phyloP scores from a whole-genome alignment of 2,888 invertebrate species.

The Salticus scenicus region DNA sequence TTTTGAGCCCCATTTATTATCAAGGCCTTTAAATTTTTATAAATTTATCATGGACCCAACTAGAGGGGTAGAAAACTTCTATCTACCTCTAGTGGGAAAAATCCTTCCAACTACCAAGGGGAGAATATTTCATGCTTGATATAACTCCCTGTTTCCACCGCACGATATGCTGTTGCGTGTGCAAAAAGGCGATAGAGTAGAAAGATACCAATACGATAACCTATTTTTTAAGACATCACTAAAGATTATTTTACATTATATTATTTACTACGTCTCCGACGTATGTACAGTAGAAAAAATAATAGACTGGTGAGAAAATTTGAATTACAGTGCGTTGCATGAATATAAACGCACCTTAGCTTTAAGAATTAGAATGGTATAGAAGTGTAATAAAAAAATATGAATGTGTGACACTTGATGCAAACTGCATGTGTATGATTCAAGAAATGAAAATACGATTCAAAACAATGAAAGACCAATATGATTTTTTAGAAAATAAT shows the following conservation, averaged over 20 bases:
- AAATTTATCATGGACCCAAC: too few species aligned
- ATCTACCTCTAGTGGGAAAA: background rate
- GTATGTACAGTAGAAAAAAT: background rate
- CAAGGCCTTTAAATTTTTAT: too few species aligned
- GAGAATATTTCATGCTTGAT: background rate
- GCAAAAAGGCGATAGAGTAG: background rate
- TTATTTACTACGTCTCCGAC: background rate
- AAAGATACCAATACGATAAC: background rate
- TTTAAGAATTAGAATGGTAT: too few species aligned
- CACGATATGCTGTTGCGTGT: background rate
- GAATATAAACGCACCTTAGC: too few species aligned
- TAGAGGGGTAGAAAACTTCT: too few species aligned
- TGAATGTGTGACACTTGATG: too few species aligned
- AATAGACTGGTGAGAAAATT: background rate
- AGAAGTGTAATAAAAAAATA: too few species aligned
- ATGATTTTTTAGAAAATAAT: too few species aligned
- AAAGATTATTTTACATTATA: background rate
- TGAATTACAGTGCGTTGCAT: background rate
- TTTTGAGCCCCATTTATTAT: too few species aligned
- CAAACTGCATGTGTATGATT: too few species aligned
- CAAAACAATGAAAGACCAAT: too few species aligned
- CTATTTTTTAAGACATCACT: background rate
- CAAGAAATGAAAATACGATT: too few species aligned
- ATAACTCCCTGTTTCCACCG: background rate
- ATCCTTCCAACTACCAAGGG: background rate